Conservation (phyloP, 2,113 vertebrate genomes). For the Corythaixoides concolor region DNA sequence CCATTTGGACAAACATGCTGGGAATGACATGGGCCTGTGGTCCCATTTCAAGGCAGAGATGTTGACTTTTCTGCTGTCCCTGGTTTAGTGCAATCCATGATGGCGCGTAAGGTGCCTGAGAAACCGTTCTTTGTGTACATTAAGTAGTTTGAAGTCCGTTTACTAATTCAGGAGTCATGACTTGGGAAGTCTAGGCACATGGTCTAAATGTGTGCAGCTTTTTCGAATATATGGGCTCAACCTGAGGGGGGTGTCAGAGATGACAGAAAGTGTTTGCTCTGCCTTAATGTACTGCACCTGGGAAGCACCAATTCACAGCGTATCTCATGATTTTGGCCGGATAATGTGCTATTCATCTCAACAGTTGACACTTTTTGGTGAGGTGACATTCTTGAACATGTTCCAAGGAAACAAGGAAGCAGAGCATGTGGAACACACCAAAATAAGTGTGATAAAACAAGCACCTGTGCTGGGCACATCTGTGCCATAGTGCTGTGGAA, state of each 20-base stretch:
- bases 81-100: background rate
- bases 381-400: background rate
- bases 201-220: background rate
- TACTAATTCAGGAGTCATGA: background rate
- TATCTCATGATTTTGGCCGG: background rate
- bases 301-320: background rate
- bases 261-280: background rate
- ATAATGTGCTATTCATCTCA: background rate
- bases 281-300: background rate
- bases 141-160: background rate
- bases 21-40: background rate
- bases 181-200: background rate
- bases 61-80: background rate
- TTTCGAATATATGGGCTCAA: background rate
- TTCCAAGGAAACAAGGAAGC: constrained; percentile 14
- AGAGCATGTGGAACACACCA: background rate
- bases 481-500: background rate
- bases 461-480: background rate
- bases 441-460: background rate
- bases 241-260: background rate
- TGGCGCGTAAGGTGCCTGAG: background rate
- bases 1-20: background rate
- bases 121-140: background rate
- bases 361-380: background rate
- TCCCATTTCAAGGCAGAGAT: background rate